Evolutionary conservation across 2,888 invertebrate genomes (phyloP).

Genomic region (Epinotia nisella): DNA sequence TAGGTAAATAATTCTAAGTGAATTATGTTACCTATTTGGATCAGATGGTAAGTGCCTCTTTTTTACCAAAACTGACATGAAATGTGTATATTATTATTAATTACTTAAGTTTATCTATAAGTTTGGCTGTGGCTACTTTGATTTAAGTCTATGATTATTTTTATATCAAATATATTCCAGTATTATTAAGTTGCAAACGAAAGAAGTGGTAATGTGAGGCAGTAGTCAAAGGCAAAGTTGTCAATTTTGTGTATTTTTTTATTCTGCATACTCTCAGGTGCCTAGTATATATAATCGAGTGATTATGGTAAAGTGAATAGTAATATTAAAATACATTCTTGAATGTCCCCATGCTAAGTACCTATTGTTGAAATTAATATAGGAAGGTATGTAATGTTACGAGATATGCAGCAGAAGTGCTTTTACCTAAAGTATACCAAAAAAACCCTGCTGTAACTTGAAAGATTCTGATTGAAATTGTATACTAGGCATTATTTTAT

Average conservation of each 20-base stretch:
- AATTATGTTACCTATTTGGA: not conserved
- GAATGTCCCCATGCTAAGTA: too few species aligned
- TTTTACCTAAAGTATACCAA: not conserved
- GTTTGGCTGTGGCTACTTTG: conserved; percentile 6
- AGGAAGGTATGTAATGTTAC: too few species aligned
- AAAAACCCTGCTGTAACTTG: not conserved
- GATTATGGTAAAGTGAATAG: too few species aligned
- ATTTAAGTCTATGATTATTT: not conserved
- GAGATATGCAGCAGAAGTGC: not conserved
- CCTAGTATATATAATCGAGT: too few species aligned
- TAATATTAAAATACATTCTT: too few species aligned
- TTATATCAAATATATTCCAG: conserved; percentile 5
- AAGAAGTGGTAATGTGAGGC: not conserved
- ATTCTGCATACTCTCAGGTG: too few species aligned
- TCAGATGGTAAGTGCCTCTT: not conserved
- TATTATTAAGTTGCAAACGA: conserved; percentile 13
- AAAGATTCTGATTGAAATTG: not conserved
- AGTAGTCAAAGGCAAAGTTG: not conserved
- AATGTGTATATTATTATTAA: not conserved
- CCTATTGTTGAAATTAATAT: too few species aligned
- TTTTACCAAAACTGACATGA: not conserved
- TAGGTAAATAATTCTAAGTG: not conserved
- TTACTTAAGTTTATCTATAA: not conserved
- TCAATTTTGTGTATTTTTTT: too few species aligned
- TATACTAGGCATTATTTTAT: not conserved